Base-by-base conservation (phyloP, 1,140 invertebrate species). In the Acromyrmex charruanus region DNA sequence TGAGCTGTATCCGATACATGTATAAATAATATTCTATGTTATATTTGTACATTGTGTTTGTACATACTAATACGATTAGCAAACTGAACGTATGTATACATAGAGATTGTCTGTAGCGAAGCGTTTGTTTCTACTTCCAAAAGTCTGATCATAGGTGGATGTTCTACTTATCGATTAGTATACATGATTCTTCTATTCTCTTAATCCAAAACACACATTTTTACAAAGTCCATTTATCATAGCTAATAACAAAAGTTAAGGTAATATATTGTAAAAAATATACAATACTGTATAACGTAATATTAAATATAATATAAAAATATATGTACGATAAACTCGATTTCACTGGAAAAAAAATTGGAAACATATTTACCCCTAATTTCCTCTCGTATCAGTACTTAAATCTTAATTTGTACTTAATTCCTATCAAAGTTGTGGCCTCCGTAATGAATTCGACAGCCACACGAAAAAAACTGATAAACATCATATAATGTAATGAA, bases 21-120 rank as follows among this genome's bases (percentile, higher is more conserved):
- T 9, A 69, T 51, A 69, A 69, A 51, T 69, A 69, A 81, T 55
- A 71, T 25, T 71, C 14, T 39, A 61, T 63, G 21, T 66, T 59
- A 75, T 53, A 63, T 65, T 31, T 44, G 25, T 31, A 7, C 44
- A 14, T 66, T 49, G 61, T 31, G 31, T 49, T n/a, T 61, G 18
- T 55, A 31, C 72, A 31, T 51, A 53, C 21, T 53, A 58, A 53
- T 53, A 31, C 49, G 44, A 53, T 31, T 66, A 66, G 44, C 61
- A 35, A 9, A n/a, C 2, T 25, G 63, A 31, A 25, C 39, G 39
- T 16, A 31, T 5, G 14, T 44, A 53, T 5, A 9, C 28, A 12
- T 44, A 44, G 10, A 74, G 31, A 74, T 58, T 55, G 28, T 35
- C 59, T 25, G 12, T 3, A 65, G 1, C 55, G n/a, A 49, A 77